Conservation (phyloP, 2,797 vertebrate species). For the Channallabes apus region DNA sequence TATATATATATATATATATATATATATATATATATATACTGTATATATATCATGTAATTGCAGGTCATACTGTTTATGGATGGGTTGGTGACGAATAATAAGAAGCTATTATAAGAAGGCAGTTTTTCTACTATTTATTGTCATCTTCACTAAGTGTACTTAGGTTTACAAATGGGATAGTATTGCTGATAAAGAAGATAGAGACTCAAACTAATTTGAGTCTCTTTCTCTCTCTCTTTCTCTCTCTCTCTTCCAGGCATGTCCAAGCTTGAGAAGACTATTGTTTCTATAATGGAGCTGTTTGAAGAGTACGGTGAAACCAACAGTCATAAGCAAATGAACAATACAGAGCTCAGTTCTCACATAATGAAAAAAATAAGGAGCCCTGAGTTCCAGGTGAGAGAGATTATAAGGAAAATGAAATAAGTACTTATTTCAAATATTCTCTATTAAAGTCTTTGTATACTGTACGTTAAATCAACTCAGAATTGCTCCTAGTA, state of each 20-base stretch:
- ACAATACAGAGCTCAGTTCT: conserved; percentile 57
- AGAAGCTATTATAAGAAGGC: too few relatives aligned
- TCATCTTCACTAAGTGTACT: neutral
- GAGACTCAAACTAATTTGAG: too few relatives aligned
- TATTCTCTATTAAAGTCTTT: neutral
- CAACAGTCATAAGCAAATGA: conserved; percentile 64
- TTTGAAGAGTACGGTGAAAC: conserved; percentile 65
- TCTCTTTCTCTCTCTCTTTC: neutral
- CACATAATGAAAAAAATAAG: conserved; percentile 67
- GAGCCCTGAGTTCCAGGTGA: conserved; percentile 66
- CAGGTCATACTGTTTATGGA: neutral
- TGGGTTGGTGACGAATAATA: too few relatives aligned
- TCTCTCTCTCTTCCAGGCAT: conserved; percentile 54
- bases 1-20: too few relatives aligned
- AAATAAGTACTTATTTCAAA: neutral
- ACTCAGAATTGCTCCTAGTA: neutral
- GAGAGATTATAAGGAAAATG: neutral
- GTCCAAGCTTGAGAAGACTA: conserved; percentile 67
- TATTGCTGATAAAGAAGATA: neutral
- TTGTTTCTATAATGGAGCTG: conserved; percentile 68
- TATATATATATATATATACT: too few relatives aligned
- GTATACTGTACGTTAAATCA: neutral
- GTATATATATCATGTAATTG: neutral
- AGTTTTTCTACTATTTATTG: neutral
- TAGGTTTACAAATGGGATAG: neutral